Base-by-base conservation (phyloP, 2,797 vertebrate genomes). In the Gambusia yucatana region DNA sequence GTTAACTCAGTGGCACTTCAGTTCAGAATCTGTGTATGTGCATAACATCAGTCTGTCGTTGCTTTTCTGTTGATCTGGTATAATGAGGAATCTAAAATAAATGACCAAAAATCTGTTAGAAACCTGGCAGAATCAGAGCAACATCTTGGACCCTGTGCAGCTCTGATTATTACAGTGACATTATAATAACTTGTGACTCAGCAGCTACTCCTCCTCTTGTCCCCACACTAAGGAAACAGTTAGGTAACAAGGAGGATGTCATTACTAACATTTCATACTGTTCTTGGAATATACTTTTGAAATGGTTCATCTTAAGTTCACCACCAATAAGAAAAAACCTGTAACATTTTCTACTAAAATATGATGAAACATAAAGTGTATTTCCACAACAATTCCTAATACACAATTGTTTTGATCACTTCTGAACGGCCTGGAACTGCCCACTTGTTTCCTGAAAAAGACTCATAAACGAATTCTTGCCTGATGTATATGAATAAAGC, bases 381-480 rank as follows among this genome's bases (percentile, higher is more conserved):
- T 41, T 36, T 41, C 36, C 17, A 65, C 2, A 33, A 9, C 3
- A 65, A 33, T 36, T 36, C 20, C 36, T 41, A 22, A 67, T 11
- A 67, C 36, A 65, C 3, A 65, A 36, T 65, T 36, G 61, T 65
- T 65, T 61, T 59, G 33, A 39, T 39, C 33, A 41, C 36, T 67
- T 67, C 9, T 39, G 7, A 67, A 67, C 33, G 3, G 33, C 8
- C 61, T 65, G 33, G 36, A 65, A 20, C 36, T 39, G 3, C 63
- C 63, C 63, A 39, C 63, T 41, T 20, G 63, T 41, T 65, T 65
- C 33, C 61, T 65, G 61, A 22, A 65, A 65, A 65, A 65, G 63
- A 67, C 20, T 67, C 36, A 67, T 67, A 25, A 67, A 41, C 3
- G 0, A 67, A 67, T 67, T 36, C 4, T 41, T 67, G 9, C 36